phyloP scores from a whole-genome alignment of 1,140 invertebrate genomes.

The Atopsyche davidsoni region DNA sequence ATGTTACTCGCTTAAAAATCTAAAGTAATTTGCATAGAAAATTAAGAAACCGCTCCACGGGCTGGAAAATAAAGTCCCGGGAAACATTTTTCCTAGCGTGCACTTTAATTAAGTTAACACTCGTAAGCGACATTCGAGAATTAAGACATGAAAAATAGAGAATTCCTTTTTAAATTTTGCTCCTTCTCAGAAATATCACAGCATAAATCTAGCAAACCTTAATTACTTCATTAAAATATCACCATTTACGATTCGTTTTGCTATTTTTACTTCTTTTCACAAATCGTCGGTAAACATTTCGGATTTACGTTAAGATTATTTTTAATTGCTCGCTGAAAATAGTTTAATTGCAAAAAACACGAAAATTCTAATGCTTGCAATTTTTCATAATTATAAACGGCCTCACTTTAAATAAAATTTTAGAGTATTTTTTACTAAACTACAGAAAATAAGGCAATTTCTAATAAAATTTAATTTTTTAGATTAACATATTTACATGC shows the following conservation, averaged over 20 bases:
- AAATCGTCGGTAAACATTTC: not conserved
- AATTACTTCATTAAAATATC: slow-evolving; percentile 2
- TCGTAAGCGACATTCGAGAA: slow-evolving; percentile 17
- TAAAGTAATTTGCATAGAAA: slow-evolving; percentile 27
- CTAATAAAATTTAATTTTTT: too few relatives aligned
- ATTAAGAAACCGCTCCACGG: slow-evolving; percentile 27
- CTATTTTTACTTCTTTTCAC: not conserved
- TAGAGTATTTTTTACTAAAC: too few relatives aligned
- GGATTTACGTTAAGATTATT: too few relatives aligned
- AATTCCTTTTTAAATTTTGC: not conserved
- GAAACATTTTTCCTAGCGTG: slow-evolving; percentile 18
- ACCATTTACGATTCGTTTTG: not conserved
- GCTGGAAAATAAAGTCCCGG: slow-evolving; percentile 25
- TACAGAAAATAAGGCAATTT: too few relatives aligned
- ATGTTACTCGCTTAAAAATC: slow-evolving; percentile 11
- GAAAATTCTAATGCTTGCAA: slow-evolving; percentile 10
- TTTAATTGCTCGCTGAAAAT: too few relatives aligned
- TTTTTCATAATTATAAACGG: slow-evolving; percentile 13
- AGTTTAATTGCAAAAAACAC: too few relatives aligned
- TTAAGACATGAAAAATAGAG: slow-evolving; percentile 15
- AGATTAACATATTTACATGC: too few relatives aligned
- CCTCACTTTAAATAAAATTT: too few relatives aligned
- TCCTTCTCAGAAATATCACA: not conserved
- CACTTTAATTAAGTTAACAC: slow-evolving; percentile 28
- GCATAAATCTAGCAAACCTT: not conserved